Evolutionary conservation across 2,888 invertebrate genomes (phyloP).

Genomic region (Agrochola macilenta): DNA sequence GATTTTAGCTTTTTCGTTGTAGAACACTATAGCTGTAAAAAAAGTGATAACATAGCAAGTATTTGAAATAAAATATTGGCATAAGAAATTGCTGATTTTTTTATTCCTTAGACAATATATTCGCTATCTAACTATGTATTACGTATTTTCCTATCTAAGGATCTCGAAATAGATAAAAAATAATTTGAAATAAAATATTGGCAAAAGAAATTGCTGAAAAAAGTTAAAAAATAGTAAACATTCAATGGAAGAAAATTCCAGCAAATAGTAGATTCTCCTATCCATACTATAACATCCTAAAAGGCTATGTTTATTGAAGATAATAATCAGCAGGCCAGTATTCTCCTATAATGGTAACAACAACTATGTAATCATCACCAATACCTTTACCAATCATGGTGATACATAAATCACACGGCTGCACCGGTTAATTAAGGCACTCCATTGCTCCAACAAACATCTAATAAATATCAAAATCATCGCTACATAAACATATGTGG

Average conservation of each 20-base stretch:
- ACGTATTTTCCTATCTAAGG: background rate
- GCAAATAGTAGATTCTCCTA: background rate
- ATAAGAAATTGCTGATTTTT: too few species aligned
- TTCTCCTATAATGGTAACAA: background rate
- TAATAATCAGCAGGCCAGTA: background rate
- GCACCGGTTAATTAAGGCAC: background rate
- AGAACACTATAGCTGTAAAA: background rate
- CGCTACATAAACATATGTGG: background rate
- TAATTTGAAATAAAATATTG: background rate
- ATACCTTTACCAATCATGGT: background rate
- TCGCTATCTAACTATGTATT: background rate
- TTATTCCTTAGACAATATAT: too few species aligned
- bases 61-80: too few species aligned
- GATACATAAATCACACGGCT: too few species aligned
- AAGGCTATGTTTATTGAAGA: background rate
- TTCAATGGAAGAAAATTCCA: background rate
- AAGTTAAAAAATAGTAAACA: background rate
- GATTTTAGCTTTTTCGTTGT: background rate
- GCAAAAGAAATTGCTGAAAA: background rate
- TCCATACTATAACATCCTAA: background rate
- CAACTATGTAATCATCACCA: background rate
- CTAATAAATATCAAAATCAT: background rate
- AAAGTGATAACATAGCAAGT: too few species aligned
- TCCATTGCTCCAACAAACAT: background rate
- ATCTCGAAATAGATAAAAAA: background rate